These are phyloP conservation scores for Sinocyclocheilus rhinocerous DNA, from an alignment of 2,113 vertebrate species.

Conservation along the genomic window DNA sequence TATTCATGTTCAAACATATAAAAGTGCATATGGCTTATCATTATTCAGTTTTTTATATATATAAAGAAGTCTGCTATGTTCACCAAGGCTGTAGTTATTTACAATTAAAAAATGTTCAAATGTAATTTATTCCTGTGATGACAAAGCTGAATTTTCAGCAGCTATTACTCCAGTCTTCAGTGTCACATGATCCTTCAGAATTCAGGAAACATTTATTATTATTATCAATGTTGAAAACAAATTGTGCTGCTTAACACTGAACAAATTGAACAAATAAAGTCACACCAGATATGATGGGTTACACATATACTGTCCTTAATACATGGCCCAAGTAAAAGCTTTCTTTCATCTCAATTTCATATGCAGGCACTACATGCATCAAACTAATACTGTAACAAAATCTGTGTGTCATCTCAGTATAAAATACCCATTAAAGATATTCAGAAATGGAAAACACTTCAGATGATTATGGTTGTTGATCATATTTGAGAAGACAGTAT, in stretches of 20 bases:
- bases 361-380: not conserved
- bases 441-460: not conserved
- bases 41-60: not conserved
- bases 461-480: not conserved
- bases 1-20: too few relatives aligned
- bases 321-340: not conserved
- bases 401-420: not conserved
- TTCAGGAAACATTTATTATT: not conserved
- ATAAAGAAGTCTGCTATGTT: not conserved
- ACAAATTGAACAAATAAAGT: not conserved
- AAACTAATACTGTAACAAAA: not conserved
- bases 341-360: not conserved
- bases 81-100: not conserved
- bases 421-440: not conserved
- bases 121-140: not conserved
- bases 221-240: not conserved
- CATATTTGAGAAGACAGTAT: not conserved
- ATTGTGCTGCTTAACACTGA: not conserved
- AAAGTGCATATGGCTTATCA: too few relatives aligned
- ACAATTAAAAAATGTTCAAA: not conserved
- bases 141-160: not conserved
- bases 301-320: too few relatives aligned
- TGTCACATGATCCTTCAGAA: not conserved
- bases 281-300: not conserved
- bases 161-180: not conserved